Percentiles rank a stretch among this genome's conserved stretches.
Evolutionary conservation across 2,888 invertebrate species (phyloP).

Genomic region (Corbicula japonica): DNA sequence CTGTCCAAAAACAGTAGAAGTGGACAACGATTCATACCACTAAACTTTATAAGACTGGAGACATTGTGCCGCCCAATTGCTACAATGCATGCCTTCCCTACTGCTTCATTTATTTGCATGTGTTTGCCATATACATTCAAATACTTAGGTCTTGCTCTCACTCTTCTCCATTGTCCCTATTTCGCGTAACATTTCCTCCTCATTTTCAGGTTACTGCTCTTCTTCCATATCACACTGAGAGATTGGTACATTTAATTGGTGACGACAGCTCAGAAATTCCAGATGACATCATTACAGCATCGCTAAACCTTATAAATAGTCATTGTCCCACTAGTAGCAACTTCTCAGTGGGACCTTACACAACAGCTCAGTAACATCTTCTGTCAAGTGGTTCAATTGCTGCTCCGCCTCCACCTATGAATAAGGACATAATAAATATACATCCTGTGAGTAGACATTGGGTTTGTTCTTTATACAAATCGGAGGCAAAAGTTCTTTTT

Average conservation of each 20-base stretch:
- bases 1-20: no score
- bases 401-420: not conserved
- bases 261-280: conserved; percentile 17
- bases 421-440: not conserved
- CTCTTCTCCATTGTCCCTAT: no score
- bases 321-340: conserved; percentile 6
- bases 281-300: conserved; percentile 17
- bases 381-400: not conserved
- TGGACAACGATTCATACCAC: no score
- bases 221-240: not conserved
- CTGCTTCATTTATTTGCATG: no score
- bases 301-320: conserved; percentile 13
- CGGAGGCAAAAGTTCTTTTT: not conserved
- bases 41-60: no score
- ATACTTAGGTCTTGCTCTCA: no score
- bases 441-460: conserved; percentile 3
- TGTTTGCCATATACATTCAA: no score
- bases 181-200: no score
- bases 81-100: no score
- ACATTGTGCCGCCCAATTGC: no score
- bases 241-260: conserved; percentile 4
- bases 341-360: conserved; percentile 4
- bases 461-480: conserved; percentile 2
- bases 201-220: not conserved
- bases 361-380: conserved; percentile 4